Evolutionary conservation across 2,113 vertebrate genomes (phyloP).

Genomic region (Chelonoidis abingdonii): DNA sequence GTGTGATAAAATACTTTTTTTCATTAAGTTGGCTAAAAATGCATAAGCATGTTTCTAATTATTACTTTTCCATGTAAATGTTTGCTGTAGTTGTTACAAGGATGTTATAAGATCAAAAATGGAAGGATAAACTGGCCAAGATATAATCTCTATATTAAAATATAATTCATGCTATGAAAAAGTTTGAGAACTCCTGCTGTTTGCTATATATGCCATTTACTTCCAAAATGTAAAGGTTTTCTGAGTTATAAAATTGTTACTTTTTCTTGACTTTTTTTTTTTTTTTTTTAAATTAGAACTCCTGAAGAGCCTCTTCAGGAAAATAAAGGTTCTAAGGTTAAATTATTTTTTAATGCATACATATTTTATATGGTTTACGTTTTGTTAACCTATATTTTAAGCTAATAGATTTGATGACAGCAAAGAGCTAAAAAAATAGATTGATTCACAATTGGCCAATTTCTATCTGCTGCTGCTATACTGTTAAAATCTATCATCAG

Average conservation of each 20-base stretch:
- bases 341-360: neutral
- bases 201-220: neutral
- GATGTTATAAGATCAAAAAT: neutral
- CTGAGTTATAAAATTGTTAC: neutral
- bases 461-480: neutral
- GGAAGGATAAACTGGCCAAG: neutral
- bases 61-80: neutral
- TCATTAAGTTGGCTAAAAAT: neutral
- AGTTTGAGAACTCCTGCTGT: neutral
- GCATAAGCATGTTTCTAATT: neutral
- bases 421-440: neutral
- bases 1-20: neutral
- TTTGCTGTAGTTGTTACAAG: fast-evolving
- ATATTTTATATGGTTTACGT: neutral
- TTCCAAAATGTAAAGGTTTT: neutral
- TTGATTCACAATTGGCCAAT: neutral
- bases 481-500: conserved; percentile 39
- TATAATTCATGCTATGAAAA: neutral
- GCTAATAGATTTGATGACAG: neutral
- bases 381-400: conserved; percentile 4
- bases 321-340: neutral
- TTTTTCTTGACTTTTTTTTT: neutral
- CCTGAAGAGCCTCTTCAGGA: neutral
- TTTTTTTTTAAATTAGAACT: neutral
- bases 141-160: neutral